phyloP scores from a whole-genome alignment of 2,888 invertebrate species.

The Eristalis tenax region DNA sequence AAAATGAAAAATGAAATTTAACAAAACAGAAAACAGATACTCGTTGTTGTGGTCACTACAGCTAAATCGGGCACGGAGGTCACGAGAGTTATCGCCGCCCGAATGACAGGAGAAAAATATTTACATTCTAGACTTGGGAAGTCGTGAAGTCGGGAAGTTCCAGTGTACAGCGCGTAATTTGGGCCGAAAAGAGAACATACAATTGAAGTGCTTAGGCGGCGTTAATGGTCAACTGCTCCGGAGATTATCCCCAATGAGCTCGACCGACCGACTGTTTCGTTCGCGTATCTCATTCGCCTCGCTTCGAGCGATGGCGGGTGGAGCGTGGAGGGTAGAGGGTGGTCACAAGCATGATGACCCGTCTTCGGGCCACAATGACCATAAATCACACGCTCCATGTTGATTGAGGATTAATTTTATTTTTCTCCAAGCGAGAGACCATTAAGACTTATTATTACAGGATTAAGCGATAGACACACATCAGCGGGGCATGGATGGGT shows the following conservation, averaged over 20 bases:
- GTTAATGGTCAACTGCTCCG: conserved; percentile 8
- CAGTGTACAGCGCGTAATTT: conserved; percentile 19
- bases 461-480: conserved; percentile 5
- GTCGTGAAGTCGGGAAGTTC: background rate
- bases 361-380: conserved; percentile 30
- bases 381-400: conserved; percentile 45
- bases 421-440: background rate
- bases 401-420: conserved; percentile 28
- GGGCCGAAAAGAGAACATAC: background rate
- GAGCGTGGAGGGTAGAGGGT: background rate
- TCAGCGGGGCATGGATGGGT: background rate
- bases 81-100: conserved; percentile 53
- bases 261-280: conserved; percentile 5
- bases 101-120: conserved; percentile 24
- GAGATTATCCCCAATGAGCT: conserved; percentile 36
- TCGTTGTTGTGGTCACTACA: conserved; percentile 41
- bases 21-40: conserved; percentile 17
- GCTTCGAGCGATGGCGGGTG: background rate
- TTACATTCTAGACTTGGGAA: conserved; percentile 13
- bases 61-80: conserved; percentile 53
- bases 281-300: conserved; percentile 8
- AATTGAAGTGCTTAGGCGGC: conserved; percentile 8
- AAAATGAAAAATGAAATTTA: background rate
- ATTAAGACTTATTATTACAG: conserved; percentile 33
- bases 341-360: background rate